phyloP scores from a whole-genome alignment of 2,797 vertebrate species.

The Chromobotia macracanthus region DNA sequence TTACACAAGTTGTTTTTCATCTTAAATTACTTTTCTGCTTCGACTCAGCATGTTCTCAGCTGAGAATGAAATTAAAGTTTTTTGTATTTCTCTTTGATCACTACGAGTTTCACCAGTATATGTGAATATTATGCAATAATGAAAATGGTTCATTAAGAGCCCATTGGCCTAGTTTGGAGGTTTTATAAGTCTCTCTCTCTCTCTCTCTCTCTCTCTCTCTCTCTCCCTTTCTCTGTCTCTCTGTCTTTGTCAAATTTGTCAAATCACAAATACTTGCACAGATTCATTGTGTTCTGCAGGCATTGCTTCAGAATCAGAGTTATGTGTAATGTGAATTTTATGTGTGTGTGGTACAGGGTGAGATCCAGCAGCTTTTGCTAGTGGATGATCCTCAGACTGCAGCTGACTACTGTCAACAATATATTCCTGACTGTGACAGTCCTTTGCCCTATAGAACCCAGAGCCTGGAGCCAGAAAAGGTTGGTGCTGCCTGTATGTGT shows the following conservation, averaged over 20 bases:
- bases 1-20: constrained; percentile 24
- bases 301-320: background rate
- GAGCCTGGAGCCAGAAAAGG: constrained; percentile 67
- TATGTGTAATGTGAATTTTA: background rate
- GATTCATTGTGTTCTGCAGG: background rate
- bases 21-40: constrained; percentile 9
- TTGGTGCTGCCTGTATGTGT: constrained; percentile 65
- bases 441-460: constrained; percentile 70
- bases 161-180: background rate
- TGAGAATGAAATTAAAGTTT: constrained; percentile 1
- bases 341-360: constrained; percentile 76
- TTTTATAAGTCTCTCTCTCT: no score
- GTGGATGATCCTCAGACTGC: constrained; percentile 80
- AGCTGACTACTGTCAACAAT: constrained; percentile 80
- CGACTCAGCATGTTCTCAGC: constrained; percentile 1
- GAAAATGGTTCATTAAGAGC: background rate
- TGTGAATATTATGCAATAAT: constrained; percentile 12
- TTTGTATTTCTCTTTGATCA: constrained; percentile 33
- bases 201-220: background rate
- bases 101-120: constrained; percentile 11
- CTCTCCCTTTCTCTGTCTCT: background rate
- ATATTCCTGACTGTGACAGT: constrained; percentile 83
- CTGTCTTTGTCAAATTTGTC: no score
- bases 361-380: constrained; percentile 88
- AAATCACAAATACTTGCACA: constrained; percentile 41